A percentile compares a stretch with the other conserved stretches of the same genome.
These are phyloP conservation scores for Drosophila rellima DNA, from an alignment of 2,888 invertebrate species.

Conservation along the genomic window DNA sequence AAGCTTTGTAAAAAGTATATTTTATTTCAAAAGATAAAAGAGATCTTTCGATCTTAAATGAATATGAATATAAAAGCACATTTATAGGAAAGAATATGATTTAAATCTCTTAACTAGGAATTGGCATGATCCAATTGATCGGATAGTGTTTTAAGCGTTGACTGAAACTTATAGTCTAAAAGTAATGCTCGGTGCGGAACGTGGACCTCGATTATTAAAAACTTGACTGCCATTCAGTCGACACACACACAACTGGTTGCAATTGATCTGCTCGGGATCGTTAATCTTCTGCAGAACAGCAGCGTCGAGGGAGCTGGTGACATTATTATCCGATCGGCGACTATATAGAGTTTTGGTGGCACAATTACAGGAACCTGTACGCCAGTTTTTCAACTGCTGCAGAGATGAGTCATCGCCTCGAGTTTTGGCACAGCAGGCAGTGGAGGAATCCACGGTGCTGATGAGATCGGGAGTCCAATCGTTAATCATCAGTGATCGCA, in stretches of 20 bases:
- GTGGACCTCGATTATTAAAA: conserved; percentile 75
- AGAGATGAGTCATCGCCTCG: conserved; percentile 33
- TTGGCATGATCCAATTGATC: background rate
- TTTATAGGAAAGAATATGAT: background rate
- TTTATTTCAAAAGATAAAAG: background rate
- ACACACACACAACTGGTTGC: conserved; percentile 81
- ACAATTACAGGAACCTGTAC: conserved; percentile 75
- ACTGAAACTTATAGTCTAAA: conserved; percentile 74
- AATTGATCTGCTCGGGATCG: conserved; percentile 57
- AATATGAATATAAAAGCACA: too few relatives aligned
- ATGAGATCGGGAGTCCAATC: conserved; percentile 83
- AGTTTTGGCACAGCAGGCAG: conserved; percentile 45
- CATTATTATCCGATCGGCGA: conserved; percentile 82
- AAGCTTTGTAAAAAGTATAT: background rate
- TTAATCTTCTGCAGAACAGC: conserved; percentile 19
- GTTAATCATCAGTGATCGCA: conserved; percentile 33
- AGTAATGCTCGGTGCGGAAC: conserved; percentile 84
- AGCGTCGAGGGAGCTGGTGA: conserved; percentile 55
- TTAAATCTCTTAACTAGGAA: background rate
- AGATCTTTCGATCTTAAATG: too few relatives aligned
- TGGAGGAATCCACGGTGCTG: conserved; percentile 77
- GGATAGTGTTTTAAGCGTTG: background rate
- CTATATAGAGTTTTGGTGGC: conserved; percentile 82
- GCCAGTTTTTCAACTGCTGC: conserved; percentile 33
- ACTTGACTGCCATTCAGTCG: conserved; percentile 75